phyloP scores from a whole-genome alignment of 2,113 vertebrate genomes.

The Triplophysa rosa region DNA sequence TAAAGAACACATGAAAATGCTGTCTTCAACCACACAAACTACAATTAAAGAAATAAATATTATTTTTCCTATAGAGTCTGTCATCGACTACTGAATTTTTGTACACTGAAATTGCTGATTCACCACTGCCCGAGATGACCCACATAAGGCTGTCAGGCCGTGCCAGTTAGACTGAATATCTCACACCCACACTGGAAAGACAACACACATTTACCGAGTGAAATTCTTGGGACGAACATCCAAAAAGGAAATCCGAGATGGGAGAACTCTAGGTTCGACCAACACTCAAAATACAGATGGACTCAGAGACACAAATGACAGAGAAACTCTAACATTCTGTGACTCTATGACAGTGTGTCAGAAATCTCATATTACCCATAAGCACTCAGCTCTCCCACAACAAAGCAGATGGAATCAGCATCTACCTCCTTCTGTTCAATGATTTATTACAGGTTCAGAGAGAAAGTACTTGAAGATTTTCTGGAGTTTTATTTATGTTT shows the following conservation, averaged over 20 bases:
- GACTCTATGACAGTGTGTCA: constrained; percentile 4
- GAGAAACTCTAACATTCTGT: background rate
- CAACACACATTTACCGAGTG: constrained; percentile 13
- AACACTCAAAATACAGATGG: constrained; percentile 39
- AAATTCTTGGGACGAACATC: constrained; percentile 28
- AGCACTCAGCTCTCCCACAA: constrained; percentile 12
- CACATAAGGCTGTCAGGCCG: constrained; percentile 1
- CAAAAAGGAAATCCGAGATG: constrained; percentile 40
- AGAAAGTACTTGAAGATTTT: constrained; percentile 14
- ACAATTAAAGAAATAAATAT: no score
- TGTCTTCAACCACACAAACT: no score
- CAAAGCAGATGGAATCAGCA: constrained; percentile 20
- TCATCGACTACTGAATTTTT: background rate
- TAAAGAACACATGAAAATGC: background rate
- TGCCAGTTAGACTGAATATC: background rate
- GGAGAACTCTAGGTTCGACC: constrained; percentile 30
- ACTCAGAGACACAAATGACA: constrained; percentile 23
- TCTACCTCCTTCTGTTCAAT: background rate
- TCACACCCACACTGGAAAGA: constrained; percentile 9
- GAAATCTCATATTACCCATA: constrained; percentile 20
- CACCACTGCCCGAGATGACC: constrained; percentile 6
- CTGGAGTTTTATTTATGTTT: constrained; percentile 10
- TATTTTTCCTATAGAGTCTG: background rate
- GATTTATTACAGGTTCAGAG: constrained; percentile 11
- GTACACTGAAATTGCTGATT: constrained; percentile 3